phyloP scores from a whole-genome alignment of 2,797 vertebrate genomes.

The Malurus leucopterus region DNA sequence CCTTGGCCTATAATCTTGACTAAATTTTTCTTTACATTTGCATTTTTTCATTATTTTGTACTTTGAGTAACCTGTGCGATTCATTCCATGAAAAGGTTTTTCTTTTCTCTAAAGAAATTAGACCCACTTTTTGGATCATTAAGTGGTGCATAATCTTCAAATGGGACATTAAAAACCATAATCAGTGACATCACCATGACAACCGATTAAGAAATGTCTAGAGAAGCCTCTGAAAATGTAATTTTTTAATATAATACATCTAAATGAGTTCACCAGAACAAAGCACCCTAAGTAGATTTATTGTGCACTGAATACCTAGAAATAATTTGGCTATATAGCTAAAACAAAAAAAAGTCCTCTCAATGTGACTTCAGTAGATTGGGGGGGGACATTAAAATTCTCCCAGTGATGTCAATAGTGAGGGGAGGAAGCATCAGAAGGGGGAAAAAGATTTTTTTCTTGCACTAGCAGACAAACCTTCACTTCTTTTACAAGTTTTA shows the following conservation, averaged over 20 bases:
- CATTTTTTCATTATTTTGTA: neutral
- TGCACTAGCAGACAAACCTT: neutral
- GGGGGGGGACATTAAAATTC: neutral
- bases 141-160: conserved; percentile 38
- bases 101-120: conserved; percentile 6
- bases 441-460: neutral
- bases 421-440: neutral
- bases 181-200: conserved; percentile 55
- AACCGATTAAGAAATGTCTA: conserved; percentile 44
- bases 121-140: conserved; percentile 20
- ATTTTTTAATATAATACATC: conserved; percentile 49
- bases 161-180: conserved; percentile 47
- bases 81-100: neutral
- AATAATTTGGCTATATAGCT: neutral
- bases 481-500: neutral
- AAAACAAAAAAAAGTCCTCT: neutral
- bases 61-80: neutral
- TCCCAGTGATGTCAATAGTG: neutral
- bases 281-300: conserved; percentile 19
- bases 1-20: neutral
- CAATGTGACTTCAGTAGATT: neutral
- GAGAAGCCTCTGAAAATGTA: conserved; percentile 35
- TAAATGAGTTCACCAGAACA: conserved; percentile 49
- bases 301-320: conserved; percentile 18
- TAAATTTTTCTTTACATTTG: neutral